phyloP scores from a whole-genome alignment of 2,888 invertebrate species.

The Leptura quadrifasciata region DNA sequence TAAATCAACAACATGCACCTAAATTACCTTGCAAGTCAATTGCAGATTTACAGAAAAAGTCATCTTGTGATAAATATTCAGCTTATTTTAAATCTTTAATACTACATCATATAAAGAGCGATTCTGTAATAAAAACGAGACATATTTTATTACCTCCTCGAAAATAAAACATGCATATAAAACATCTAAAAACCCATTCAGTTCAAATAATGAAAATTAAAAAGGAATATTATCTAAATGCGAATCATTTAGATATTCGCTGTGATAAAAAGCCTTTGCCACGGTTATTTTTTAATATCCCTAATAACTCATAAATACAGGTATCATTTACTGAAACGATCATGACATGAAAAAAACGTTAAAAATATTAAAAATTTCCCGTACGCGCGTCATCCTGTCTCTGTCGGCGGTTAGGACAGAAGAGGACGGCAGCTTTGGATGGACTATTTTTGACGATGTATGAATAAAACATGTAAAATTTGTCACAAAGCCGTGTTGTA shows the following conservation, averaged over 20 bases:
- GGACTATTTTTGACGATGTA: conserved; percentile 33
- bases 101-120: neutral
- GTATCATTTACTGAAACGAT: conserved; percentile 58
- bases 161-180: conserved; percentile 39
- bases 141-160: conserved; percentile 27
- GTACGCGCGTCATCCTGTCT: conserved; percentile 8
- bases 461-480: conserved; percentile 63
- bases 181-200: conserved; percentile 43
- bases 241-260: conserved; percentile 50
- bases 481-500: conserved; percentile 62
- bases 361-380: conserved; percentile 5
- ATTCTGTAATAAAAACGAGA: conserved; percentile 24
- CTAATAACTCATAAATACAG: conserved; percentile 62
- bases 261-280: conserved; percentile 44
- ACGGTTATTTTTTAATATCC: conserved; percentile 60
- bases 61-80: neutral
- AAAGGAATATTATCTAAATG: conserved; percentile 53
- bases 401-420: neutral
- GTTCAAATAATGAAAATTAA: conserved; percentile 49
- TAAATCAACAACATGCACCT: too few species aligned
- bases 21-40: too few species aligned
- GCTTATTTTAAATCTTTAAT: conserved; percentile 16
- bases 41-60: neutral
- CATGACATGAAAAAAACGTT: conserved; percentile 41
- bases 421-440: neutral